Base-by-base conservation (phyloP, 1,140 invertebrate genomes). In the Halesus radiatus region DNA sequence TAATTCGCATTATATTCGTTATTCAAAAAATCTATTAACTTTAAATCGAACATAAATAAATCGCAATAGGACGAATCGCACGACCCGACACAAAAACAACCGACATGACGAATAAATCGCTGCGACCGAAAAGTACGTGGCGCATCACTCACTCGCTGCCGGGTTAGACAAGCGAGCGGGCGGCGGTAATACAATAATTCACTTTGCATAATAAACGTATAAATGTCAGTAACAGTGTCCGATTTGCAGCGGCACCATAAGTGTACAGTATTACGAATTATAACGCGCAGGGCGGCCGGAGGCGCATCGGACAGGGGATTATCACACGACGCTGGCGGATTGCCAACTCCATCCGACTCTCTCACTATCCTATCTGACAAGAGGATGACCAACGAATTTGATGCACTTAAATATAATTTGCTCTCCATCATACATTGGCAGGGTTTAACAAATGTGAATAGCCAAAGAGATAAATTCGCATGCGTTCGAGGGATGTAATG, bases 121-220 rank as follows among this genome's bases (percentile, higher is more conserved):
- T 37, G 37, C 37, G 10, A 45, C 37, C 37, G 0, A 13, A 13
- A 45, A 13, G 26, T 66, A 29, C 29, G 16, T 66, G 23, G 10
- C n/a, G 62, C 26, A 26, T 64, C 60, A 64, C 60, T 64, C 60
- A 64, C n/a, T n/a, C n/a, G n/a, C n/a, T n/a, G n/a, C n/a, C n/a
- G 22, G 16, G 60, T 64, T n/a, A n/a, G 62, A 32, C 62, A 29
- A 29, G 62, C 62, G 62, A 26, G 62, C 23, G 26, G n/a, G 23
- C 26, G 26, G 22, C 62, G 23, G 62, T 66, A 26, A 29, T 29
- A 26, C 13, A 37, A 66, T 66, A 66, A 66, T 66, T 66, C 62
- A 32, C 22, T 66, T 66, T 66, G 62, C 62, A 75, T 75, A 75
- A 76, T 76, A 76, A 76, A 76, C 54, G 74, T 76, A 60, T 45